phyloP scores from a whole-genome alignment of 2,113 vertebrate genomes.

The Elephas maximus region DNA sequence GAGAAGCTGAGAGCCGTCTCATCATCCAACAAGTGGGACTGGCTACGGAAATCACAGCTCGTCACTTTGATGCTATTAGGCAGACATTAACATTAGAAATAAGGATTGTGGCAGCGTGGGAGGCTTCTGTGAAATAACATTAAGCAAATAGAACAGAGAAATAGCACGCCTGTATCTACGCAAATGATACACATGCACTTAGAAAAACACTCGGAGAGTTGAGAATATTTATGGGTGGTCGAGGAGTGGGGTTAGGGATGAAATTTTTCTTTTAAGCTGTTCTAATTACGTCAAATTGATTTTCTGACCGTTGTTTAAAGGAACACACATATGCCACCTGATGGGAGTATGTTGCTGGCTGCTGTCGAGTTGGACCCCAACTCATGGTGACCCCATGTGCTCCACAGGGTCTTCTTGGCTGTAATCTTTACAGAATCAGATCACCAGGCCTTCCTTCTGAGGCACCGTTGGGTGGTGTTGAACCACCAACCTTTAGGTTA shows the following conservation, averaged over 20 bases:
- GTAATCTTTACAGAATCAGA: neutral
- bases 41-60: neutral
- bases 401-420: neutral
- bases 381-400: neutral
- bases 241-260: rapidly evolving
- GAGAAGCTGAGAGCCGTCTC: neutral
- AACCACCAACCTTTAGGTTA: neutral
- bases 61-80: neutral
- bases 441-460: neutral
- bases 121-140: neutral
- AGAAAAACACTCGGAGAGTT: neutral
- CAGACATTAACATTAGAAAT: neutral
- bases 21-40: neutral
- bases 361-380: neutral
- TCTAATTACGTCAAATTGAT: neutral
- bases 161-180: neutral
- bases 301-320: neutral
- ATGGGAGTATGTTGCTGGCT: neutral
- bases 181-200: neutral
- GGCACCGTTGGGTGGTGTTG: neutral
- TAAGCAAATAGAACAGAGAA: neutral
- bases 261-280: neutral
- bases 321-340: neutral
- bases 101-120: rapidly evolving
- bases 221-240: neutral